Base-by-base conservation (phyloP, 2,888 invertebrate species). In the Torymus aiolomorphi region DNA sequence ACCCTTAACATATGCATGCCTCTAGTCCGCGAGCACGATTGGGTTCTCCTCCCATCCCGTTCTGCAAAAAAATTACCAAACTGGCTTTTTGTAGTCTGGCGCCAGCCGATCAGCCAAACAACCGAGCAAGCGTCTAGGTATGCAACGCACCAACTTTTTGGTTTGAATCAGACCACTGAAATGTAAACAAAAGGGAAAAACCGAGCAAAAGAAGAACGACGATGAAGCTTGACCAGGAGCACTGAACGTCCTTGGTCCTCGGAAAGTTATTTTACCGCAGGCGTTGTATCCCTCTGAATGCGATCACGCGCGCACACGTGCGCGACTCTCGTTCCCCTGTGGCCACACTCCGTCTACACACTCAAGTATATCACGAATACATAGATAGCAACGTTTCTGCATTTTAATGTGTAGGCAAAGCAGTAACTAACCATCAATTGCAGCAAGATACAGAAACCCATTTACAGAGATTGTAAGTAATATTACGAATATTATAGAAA, bases 161-260 rank as follows among this genome's bases (percentile, higher is more conserved):
- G 13, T 16, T 31, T 52, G 42, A 0, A 18, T 49, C 16, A 2
- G 8, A 20, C 24, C 20, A 20, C 20, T 20, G 56, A 16, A 24
- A 12, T 5, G 31, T 14, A 62, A 11, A 69, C n/a, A 12, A 24
- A 42, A 2, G 4, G 8, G 31, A 51, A 42, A 59, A 13, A 14
- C 51, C 2, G 62, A 61, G 56, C 18, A 51, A 74, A 66, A n/a
- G 18, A 57, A 42, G 65, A 74, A 56, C 2, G 73, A 67, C 75
- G 54, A 18, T 24, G 59, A 51, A 73, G 77, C 31, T 31, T 31
- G 31, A 31, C 31, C 67, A 84, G 83, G 87, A 83, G 83, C 87
- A 87, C 83, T 86, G 86, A 88, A 87, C 87, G 88, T 86, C 87
- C 88, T 88, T 87, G 87, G 83, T 82, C 78, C 83, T 76, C 13